Evolutionary conservation across 1,140 invertebrate genomes (phyloP).

Genomic region (Dufourea novaeangliae): DNA sequence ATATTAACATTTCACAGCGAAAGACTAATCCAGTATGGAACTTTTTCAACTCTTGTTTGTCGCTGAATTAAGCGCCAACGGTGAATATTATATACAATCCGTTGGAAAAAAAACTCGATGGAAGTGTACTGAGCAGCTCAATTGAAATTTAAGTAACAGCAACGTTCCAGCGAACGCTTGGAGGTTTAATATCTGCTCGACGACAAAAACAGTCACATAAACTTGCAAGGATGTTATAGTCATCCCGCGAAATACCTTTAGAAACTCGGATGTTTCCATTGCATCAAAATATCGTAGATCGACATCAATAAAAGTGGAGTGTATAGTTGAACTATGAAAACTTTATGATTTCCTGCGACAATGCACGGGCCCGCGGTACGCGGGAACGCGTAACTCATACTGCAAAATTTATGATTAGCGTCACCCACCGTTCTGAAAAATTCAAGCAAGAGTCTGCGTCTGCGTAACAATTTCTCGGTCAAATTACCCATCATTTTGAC

Average conservation of each 20-base stretch:
- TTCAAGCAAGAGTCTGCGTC: not conserved
- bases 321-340: constrained; percentile 44
- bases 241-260: not conserved
- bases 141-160: constrained; percentile 6
- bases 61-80: not conserved
- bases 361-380: constrained; percentile 14
- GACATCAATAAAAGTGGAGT: constrained; percentile 43
- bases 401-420: constrained; percentile 30
- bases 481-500: not conserved
- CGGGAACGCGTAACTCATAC: constrained; percentile 29
- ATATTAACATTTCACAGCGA: too few species aligned
- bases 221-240: not conserved
- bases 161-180: not conserved
- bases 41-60: not conserved
- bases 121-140: not conserved
- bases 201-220: constrained; percentile 2
- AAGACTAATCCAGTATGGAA: too few species aligned
- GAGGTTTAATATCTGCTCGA: not conserved
- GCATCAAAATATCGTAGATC: constrained; percentile 22
- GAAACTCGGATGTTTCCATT: not conserved
- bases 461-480: not conserved
- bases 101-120: not conserved
- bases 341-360: constrained; percentile 33
- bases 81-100: not conserved
- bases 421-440: not conserved